Conservation (phyloP, 2,113 vertebrate genomes). For the Phaethornis superciliosus region DNA sequence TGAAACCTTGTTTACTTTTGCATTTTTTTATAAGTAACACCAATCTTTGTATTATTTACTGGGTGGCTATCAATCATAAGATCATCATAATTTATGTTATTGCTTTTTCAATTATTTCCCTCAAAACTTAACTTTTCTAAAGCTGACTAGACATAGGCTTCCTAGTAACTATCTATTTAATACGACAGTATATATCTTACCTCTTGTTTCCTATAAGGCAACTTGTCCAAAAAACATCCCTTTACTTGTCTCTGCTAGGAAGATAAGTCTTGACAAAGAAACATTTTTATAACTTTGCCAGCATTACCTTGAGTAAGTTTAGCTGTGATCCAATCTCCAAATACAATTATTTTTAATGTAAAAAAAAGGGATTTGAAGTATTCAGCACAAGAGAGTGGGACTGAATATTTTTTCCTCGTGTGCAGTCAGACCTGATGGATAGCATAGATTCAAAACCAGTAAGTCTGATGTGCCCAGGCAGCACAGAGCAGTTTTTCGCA, state of each 20-base stretch:
- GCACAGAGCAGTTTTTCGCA: neutral
- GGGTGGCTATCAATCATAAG: too few relatives aligned
- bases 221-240: neutral
- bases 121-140: neutral
- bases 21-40: neutral
- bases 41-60: neutral
- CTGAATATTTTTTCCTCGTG: neutral
- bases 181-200: neutral
- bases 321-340: neutral
- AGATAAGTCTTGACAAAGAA: constrained; percentile 20
- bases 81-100: neutral
- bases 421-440: neutral
- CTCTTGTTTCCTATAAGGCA: neutral
- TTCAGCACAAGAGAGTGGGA: fast-evolving
- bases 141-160: neutral
- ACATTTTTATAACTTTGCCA: too few relatives aligned
- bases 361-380: neutral
- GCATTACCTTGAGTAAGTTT: neutral
- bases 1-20: neutral
- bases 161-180: neutral
- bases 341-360: neutral
- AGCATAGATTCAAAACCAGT: neutral
- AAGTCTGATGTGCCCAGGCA: neutral
- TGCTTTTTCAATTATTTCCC: neutral
- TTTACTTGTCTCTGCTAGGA: constrained; percentile 39